Conservation (phyloP, 2,888 invertebrate genomes). For the Rosalia funebris region DNA sequence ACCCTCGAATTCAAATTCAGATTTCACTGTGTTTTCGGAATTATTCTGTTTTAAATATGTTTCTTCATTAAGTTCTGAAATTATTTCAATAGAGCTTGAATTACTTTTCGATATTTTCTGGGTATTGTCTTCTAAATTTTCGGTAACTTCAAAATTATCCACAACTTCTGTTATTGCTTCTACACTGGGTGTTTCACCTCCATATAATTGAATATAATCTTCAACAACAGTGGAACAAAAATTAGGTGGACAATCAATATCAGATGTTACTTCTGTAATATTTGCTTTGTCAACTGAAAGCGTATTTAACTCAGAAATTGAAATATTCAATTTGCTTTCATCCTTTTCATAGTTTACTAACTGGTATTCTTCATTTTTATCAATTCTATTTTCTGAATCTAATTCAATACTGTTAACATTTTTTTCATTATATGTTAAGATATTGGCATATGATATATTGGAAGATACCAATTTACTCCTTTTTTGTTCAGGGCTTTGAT, state of each 20-base stretch:
- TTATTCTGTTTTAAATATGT: too few relatives aligned
- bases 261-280: too few relatives aligned
- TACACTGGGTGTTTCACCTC: neutral
- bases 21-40: neutral
- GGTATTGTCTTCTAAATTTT: neutral
- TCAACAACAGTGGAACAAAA: neutral
- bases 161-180: neutral
- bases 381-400: neutral
- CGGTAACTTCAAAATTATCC: neutral
- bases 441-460: constrained; percentile 49
- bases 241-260: neutral
- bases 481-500: constrained; percentile 35
- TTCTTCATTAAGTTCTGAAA: constrained; percentile 16
- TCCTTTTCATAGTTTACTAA: too few relatives aligned
- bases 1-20: neutral
- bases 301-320: neutral
- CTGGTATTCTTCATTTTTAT: neutral
- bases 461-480: constrained; percentile 51
- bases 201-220: neutral
- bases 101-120: constrained; percentile 12
- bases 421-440: constrained; percentile 34
- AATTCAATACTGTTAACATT: neutral
- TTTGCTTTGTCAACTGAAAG: neutral
- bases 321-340: too few relatives aligned
- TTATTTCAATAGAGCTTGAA: constrained; percentile 37